A percentile compares a stretch with the other conserved stretches of the same genome.
Evolutionary conservation across 2,888 invertebrate species (phyloP).

Genomic region (Steinernema scapterisci): DNA sequence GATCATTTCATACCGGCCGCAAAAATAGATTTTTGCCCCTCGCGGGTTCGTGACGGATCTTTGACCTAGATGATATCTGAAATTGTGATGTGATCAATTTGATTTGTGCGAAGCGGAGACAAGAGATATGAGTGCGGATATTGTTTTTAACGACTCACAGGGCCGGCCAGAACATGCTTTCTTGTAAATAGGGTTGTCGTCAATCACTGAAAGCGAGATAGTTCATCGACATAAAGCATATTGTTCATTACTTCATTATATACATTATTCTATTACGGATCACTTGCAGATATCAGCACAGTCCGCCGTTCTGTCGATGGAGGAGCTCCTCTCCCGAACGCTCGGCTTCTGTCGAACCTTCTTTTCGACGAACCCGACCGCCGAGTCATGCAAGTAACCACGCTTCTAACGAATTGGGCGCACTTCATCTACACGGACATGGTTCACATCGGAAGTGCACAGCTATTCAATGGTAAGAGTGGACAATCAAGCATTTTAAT

Average conservation of each 20-base stretch:
- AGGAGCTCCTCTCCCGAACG: conserved; percentile 43
- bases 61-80: not conserved
- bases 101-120: not conserved
- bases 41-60: too few relatives aligned
- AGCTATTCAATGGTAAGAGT: conserved; percentile 41
- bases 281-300: conserved; percentile 15
- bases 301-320: conserved; percentile 21
- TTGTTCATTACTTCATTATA: too few relatives aligned
- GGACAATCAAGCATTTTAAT: not conserved
- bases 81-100: not conserved
- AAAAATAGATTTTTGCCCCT: too few relatives aligned
- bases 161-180: too few relatives aligned
- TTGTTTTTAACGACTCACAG: too few relatives aligned
- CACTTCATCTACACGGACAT: conserved; percentile 64
- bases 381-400: conserved; percentile 42
- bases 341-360: conserved; percentile 43
- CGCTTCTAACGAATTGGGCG: conserved; percentile 71
- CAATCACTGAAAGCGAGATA: too few relatives aligned
- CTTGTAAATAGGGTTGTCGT: too few relatives aligned
- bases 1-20: too few relatives aligned
- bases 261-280: too few relatives aligned
- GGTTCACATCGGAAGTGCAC: conserved; percentile 72
- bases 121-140: too few relatives aligned
- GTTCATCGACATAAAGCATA: too few relatives aligned
- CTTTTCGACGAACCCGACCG: conserved; percentile 42